Percentiles rank a stretch among this genome's conserved stretches.
These are phyloP conservation scores for Cyrtodaria siliqua DNA, from an alignment of 2,888 invertebrate species.

Conservation along the genomic window DNA sequence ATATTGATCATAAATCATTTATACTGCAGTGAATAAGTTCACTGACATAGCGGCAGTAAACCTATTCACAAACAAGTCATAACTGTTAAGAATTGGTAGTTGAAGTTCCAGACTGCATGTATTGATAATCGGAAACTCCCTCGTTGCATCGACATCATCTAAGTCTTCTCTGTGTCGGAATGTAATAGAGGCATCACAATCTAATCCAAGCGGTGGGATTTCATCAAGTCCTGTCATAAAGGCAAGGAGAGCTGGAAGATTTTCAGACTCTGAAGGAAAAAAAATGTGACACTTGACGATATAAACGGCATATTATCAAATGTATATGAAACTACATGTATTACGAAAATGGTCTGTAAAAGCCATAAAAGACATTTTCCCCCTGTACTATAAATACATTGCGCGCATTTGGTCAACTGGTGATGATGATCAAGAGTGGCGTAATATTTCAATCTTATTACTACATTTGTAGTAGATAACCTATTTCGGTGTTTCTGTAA, in stretches of 20 bases:
- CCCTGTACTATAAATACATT: too few species aligned
- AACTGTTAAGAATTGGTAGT: slow-evolving; percentile 17
- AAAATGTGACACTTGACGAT: too few species aligned
- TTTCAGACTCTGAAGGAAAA: slow-evolving; percentile 9
- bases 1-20: too few species aligned
- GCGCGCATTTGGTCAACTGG: too few species aligned
- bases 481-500: too few species aligned
- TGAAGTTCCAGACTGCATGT: slow-evolving; percentile 23
- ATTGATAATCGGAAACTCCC: slow-evolving; percentile 22
- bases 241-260: slow-evolving; percentile 9
- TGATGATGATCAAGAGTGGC: too few species aligned
- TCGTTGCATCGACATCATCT: neutral
- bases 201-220: slow-evolving; percentile 18
- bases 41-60: slow-evolving; percentile 26
- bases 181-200: slow-evolving; percentile 17
- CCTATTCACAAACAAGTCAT: slow-evolving; percentile 20
- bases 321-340: too few species aligned
- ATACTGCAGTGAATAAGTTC: slow-evolving; percentile 6
- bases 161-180: slow-evolving; percentile 13
- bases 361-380: too few species aligned
- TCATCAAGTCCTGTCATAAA: slow-evolving; percentile 29
- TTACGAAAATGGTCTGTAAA: too few species aligned
- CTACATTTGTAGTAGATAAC: too few species aligned
- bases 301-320: too few species aligned
- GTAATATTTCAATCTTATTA: too few species aligned